Percentiles rank a stretch among this genome's conserved stretches.
Evolutionary conservation across 1,140 invertebrate species (phyloP).

Genomic region (Ectropis grisescens): DNA sequence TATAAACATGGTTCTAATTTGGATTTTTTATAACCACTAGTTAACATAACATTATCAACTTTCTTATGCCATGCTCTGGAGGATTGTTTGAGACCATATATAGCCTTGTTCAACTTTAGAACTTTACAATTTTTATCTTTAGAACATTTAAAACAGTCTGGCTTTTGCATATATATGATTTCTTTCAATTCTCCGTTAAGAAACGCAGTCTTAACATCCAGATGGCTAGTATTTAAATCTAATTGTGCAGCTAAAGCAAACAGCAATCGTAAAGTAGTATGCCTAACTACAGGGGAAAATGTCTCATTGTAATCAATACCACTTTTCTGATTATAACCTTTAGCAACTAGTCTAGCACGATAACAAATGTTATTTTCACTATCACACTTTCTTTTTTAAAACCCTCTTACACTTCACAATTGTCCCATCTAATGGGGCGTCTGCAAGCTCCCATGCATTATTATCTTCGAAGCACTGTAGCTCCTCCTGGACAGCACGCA

Average conservation of each 20-base stretch:
- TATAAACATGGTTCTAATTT: slow-evolving; percentile 33
- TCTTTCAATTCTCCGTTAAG: slow-evolving; percentile 48
- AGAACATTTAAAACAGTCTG: slow-evolving; percentile 2
- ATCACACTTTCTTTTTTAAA: slow-evolving; percentile 13
- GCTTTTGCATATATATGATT: slow-evolving; percentile 32
- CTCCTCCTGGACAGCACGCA: slow-evolving; percentile 24
- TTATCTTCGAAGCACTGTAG: slow-evolving; percentile 29
- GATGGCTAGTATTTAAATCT: slow-evolving; percentile 19
- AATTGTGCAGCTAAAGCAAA: slow-evolving; percentile 32
- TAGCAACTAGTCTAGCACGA: slow-evolving; percentile 26
- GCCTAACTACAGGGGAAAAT: slow-evolving; percentile 36
- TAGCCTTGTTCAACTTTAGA: slow-evolving; percentile 13
- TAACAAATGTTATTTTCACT: slow-evolving; percentile 24
- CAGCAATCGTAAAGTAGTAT: slow-evolving; percentile 37
- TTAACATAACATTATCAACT: slow-evolving; percentile 15
- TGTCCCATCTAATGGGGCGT: slow-evolving; percentile 23
- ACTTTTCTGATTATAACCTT: slow-evolving; percentile 3
- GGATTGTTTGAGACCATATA: slow-evolving; percentile 14
- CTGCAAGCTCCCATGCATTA: slow-evolving; percentile 35
- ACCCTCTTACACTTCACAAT: slow-evolving; percentile 19
- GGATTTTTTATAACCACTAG: slow-evolving; percentile 22
- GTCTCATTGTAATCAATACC: slow-evolving; percentile 16
- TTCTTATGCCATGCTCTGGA: slow-evolving; percentile 17
- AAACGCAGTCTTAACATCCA: slow-evolving; percentile 39
- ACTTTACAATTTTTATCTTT: slow-evolving; percentile 4